Evolutionary conservation across 2,113 vertebrate genomes (phyloP), one percentile per base, ranked within the genome.

Genomic region (Python bivittatus): DNA sequence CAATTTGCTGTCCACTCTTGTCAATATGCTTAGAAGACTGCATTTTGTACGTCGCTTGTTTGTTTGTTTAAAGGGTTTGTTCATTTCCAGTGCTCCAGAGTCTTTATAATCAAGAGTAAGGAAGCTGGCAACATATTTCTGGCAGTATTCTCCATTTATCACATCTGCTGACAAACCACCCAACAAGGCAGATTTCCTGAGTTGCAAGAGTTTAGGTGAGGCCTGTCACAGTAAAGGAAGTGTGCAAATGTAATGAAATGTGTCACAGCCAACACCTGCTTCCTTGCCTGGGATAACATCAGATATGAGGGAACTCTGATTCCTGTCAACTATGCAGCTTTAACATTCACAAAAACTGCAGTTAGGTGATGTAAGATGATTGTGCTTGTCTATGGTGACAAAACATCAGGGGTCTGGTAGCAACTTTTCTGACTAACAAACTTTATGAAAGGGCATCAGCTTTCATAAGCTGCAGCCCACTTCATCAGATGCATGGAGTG

Each of bases 241-340:
- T 83, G 44, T 94, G 48, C 84, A 90, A 58, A 84, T 92, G 42
- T 79, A 48, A 25, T 92, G 85, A 94, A 94, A 96, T 60, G 25
- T 57, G 64, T 94, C 95, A 96, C 84, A 57, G 27, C 0, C 25
- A 79, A 25, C 91, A 94, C 25, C 54, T 86, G 22, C 90, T 95
- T 97, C 95, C 92, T 94, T 90, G 88, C 86, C 52, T 91, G 89
- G 48, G 38, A 95, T 91, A 95, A 91, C 52, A 93, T 58, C 92
- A 96, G 92, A 93, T 72, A 61, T 89, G 79, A 57, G 84, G 58
- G 54, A 87, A 89, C 60, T 94, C 96, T 93, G 89, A 90, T 56
- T 58, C 11, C 92, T 33, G 83, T 91, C 93, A 91, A 92, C 56
- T 85, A 53, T n/a, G 58, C 7, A 85, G 4, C 58, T 86, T 84